Evolutionary conservation across 2,797 vertebrate species (phyloP), one percentile per base, ranked within the genome.

Genomic region (Silurus aristotelis): DNA sequence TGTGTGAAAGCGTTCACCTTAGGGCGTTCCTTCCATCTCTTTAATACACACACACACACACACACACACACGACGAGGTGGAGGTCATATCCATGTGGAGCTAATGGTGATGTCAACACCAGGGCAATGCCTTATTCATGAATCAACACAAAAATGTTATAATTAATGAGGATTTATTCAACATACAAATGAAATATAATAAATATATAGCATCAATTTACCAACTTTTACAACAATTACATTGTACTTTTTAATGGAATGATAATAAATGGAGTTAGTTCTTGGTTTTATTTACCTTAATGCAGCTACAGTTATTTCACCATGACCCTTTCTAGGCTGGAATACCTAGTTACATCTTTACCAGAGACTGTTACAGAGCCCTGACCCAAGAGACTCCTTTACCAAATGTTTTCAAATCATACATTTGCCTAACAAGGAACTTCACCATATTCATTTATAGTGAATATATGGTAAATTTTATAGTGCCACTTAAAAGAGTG

Each of bases 31-130:
- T 89, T 55, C 48, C 38, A 46, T 55, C 75, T 72, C 5, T 52
- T 48, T 66, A 38, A 52, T 10, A 38, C 77, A 64, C 85, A 43
- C 78, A 58, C 77, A 64, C 85, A 43, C 78, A 58, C 68, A 83
- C 56, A 78, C 64, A 78, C 58, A 89, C 91, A 90, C 85, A 87
- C 83, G 48, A 86, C 8, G 10, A 71, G 9, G 9, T 71, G 3
- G 19, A 71, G 38, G 67, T 68, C 17, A 25, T 68, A 68, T 67
- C 25, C 64, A 52, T 52, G 48, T 10, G 8, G 48, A 52, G 48
- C 48, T 52, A 52, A 52, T 52, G 48, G 48, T 31, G 64, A 67
- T 67, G 25, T 67, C 64, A 31, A 67, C 64, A 27, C 66, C 15
- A 38, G 15, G 7, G 27, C 5, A 38, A 31, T 3, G 14, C 17